Percentiles rank a stretch among this genome's conserved stretches.
These are phyloP conservation scores for Rhipidura dahli DNA, from an alignment of 2,113 vertebrate species.

Conservation along the genomic window DNA sequence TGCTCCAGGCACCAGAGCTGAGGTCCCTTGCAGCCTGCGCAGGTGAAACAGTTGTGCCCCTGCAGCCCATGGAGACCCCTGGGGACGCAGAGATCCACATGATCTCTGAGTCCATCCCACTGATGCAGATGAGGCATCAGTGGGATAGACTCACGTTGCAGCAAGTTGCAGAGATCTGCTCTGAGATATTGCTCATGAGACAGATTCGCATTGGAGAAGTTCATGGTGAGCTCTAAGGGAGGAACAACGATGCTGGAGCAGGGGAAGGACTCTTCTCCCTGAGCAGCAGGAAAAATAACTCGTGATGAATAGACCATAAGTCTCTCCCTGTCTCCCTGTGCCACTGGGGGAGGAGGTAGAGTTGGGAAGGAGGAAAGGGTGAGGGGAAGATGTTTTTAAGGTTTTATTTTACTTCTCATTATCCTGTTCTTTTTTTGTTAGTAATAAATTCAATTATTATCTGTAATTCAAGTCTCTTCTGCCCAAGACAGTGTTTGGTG, in stretches of 20 bases:
- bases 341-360: not conserved
- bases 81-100: not conserved
- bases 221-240: not conserved
- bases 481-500: not conserved
- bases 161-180: not conserved
- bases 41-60: not conserved
- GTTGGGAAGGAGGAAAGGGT: not conserved
- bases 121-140: too few relatives aligned
- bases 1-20: not conserved
- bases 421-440: not conserved
- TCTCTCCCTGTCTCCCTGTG: not conserved
- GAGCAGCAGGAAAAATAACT: not conserved
- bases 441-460: not conserved
- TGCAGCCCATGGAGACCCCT: not conserved
- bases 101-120: too few relatives aligned
- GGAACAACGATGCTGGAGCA: not conserved
- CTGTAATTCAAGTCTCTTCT: not conserved
- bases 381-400: not conserved
- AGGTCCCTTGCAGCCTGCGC: not conserved
- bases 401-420: not conserved
- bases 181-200: not conserved
- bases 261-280: not conserved
- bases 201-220: rapidly evolving
- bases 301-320: not conserved
- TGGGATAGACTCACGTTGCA: not conserved